A percentile compares a stretch with the other conserved stretches of the same genome.
Conservation (phyloP, 2,888 invertebrate species). For the Pycnomerus fuliginosus region DNA sequence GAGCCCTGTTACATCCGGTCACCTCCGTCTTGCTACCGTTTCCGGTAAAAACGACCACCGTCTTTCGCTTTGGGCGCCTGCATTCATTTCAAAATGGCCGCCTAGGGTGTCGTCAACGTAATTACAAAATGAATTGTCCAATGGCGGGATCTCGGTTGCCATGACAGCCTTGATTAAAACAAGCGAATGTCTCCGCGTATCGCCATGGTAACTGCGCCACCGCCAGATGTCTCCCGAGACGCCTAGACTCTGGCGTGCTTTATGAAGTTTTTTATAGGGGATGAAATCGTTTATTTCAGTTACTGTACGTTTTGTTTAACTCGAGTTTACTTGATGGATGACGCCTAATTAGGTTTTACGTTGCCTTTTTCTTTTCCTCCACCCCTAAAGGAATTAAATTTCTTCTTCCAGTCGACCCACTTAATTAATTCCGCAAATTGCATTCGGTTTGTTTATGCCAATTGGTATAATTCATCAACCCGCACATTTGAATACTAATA, state of each 20-base stretch:
- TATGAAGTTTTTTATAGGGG: conserved; percentile 42
- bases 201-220: conserved; percentile 50
- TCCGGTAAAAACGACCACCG: conserved; percentile 35
- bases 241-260: conserved; percentile 32
- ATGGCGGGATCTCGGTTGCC: conserved; percentile 56
- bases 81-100: conserved; percentile 55
- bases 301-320: conserved; percentile 43
- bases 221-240: conserved; percentile 48
- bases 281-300: conserved; percentile 47
- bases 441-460: conserved; percentile 22
- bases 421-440: conserved; percentile 23
- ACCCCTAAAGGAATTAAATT: no score
- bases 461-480: conserved; percentile 20
- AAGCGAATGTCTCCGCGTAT: conserved; percentile 54
- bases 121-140: conserved; percentile 57
- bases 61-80: conserved; percentile 45
- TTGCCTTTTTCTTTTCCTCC: no score
- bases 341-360: conserved; percentile 41
- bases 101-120: conserved; percentile 57
- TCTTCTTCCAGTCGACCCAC: no score
- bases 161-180: conserved; percentile 56
- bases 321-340: conserved; percentile 43
- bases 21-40: conserved; percentile 33
- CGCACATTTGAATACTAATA: conserved; percentile 22
- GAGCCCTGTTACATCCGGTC: conserved; percentile 44